Conservation (phyloP, 2,888 invertebrate genomes). For the Kuschelorhynchus macadamiae region DNA sequence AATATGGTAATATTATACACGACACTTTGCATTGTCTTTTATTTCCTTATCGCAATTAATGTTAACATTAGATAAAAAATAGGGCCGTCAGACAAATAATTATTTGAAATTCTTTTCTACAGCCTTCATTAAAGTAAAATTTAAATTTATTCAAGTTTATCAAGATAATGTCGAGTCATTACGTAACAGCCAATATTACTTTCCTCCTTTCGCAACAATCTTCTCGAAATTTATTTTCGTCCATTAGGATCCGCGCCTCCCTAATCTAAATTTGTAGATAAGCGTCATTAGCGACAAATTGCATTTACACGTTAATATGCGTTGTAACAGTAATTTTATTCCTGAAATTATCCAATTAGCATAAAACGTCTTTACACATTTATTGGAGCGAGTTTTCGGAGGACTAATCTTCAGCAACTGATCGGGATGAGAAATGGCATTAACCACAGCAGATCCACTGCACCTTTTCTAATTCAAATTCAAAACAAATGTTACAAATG, state of each 20-base stretch:
- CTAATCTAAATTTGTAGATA: conserved; percentile 38
- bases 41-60: too few species aligned
- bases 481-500: too few species aligned
- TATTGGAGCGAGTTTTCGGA: too few species aligned
- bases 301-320: conserved; percentile 28
- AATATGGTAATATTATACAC: too few species aligned
- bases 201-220: conserved; percentile 29
- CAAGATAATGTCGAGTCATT: conserved; percentile 23
- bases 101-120: conserved; percentile 5
- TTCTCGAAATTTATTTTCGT: conserved; percentile 23
- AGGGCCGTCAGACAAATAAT: background rate
- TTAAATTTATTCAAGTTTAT: conserved; percentile 20
- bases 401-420: too few species aligned
- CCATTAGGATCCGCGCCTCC: conserved; percentile 29
- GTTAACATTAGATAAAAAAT: conserved; percentile 5
- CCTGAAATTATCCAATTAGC: too few species aligned
- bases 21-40: too few species aligned
- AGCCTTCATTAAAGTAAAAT: conserved; percentile 17
- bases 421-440: too few species aligned
- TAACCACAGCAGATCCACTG: too few species aligned
- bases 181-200: conserved; percentile 33
- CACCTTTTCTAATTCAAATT: too few species aligned
- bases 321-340: conserved; percentile 6
- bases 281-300: conserved; percentile 37
- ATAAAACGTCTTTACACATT: too few species aligned